These are phyloP conservation scores for Phalloptychus januarius DNA, from an alignment of 2,797 vertebrate species.

Conservation along the genomic window DNA sequence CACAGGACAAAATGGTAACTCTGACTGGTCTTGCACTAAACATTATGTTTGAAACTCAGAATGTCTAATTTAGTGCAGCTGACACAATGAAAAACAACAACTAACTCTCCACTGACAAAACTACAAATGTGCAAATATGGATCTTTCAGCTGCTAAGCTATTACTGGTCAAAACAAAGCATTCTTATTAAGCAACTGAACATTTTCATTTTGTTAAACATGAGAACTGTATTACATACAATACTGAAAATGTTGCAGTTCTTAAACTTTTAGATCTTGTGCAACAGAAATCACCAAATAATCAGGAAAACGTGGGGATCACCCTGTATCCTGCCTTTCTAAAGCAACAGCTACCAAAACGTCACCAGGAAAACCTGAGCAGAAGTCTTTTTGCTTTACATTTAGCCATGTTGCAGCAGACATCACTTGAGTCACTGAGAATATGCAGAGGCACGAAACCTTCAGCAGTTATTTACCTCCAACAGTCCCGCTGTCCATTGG, in stretches of 20 bases:
- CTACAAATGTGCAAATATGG: background rate
- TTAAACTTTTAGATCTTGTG: background rate
- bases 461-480: background rate
- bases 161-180: background rate
- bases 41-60: background rate
- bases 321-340: background rate
- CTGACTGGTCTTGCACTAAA: too few relatives aligned
- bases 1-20: slow-evolving; percentile 86
- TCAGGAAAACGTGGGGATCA: background rate
- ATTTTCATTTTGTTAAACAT: background rate
- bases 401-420: too few relatives aligned
- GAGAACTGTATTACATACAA: background rate
- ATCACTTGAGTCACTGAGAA: too few relatives aligned
- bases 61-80: background rate
- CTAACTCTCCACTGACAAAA: background rate
- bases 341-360: background rate
- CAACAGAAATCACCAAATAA: background rate
- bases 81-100: background rate
- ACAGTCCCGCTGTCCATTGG: background rate
- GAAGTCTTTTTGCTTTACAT: too few relatives aligned
- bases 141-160: background rate
- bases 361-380: background rate
- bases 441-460: background rate
- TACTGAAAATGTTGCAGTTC: background rate
- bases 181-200: background rate